These are phyloP conservation scores for Mormyrops boulengeri DNA, from an alignment of 2,797 vertebrate species.

Conservation along the genomic window DNA sequence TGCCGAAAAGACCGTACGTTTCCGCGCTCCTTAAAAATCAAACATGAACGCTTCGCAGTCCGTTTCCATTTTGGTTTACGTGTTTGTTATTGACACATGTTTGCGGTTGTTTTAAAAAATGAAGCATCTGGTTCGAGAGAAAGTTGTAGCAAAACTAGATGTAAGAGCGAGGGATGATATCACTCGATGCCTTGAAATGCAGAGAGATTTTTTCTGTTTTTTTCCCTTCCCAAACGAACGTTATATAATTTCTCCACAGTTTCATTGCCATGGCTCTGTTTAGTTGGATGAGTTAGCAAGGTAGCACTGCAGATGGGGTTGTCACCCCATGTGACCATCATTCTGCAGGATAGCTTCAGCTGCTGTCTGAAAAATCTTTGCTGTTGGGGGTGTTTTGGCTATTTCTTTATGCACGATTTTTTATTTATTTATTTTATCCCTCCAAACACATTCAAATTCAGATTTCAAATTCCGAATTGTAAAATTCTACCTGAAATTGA, in stretches of 20 bases:
- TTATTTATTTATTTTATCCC: background rate
- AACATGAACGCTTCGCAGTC: slow-evolving; percentile 36
- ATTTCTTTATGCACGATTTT: background rate
- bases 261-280: slow-evolving; percentile 24
- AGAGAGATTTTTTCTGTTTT: slow-evolving; percentile 19
- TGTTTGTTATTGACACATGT: slow-evolving; percentile 20
- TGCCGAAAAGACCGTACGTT: slow-evolving; percentile 46
- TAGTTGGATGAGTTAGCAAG: background rate
- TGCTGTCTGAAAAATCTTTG: background rate
- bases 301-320: too few species aligned
- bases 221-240: background rate
- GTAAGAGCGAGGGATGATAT: slow-evolving; percentile 21
- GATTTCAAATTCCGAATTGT: background rate
- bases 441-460: background rate
- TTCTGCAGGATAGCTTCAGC: background rate
- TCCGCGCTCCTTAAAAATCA: slow-evolving; percentile 46
- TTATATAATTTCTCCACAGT: slow-evolving; percentile 13
- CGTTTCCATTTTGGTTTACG: slow-evolving; percentile 19
- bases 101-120: slow-evolving; percentile 17
- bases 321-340: background rate
- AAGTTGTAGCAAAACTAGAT: slow-evolving; percentile 67
- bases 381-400: background rate
- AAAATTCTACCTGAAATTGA: background rate
- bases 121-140: slow-evolving; percentile 34
- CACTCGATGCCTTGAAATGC: slow-evolving; percentile 34